These are phyloP conservation scores for Sympetrum striolatum DNA, from an alignment of 2,888 invertebrate species.

Conservation along the genomic window DNA sequence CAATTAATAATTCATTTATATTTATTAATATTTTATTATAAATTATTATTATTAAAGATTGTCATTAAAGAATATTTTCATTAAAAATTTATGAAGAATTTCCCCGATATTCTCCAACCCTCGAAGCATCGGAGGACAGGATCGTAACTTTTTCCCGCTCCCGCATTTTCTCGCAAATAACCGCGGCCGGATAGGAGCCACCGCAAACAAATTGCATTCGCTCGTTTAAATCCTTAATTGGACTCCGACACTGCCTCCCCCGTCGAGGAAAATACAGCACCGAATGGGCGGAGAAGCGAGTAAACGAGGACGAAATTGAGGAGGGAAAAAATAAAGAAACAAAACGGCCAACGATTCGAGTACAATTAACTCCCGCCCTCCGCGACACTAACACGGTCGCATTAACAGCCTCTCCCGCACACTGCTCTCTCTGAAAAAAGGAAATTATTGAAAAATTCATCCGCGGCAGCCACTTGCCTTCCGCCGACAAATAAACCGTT, in stretches of 20 bases:
- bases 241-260: background rate
- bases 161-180: background rate
- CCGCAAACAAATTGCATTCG: background rate
- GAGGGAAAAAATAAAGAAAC: background rate
- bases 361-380: background rate
- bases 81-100: background rate
- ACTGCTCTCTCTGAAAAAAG: background rate
- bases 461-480: background rate
- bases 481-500: background rate
- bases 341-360: background rate
- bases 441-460: background rate
- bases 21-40: no score
- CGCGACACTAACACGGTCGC: background rate
- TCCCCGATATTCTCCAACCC: background rate
- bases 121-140: background rate
- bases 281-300: background rate
- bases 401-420: background rate
- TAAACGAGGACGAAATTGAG: background rate
- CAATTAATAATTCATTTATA: no score
- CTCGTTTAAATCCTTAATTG: background rate
- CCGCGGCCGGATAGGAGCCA: background rate
- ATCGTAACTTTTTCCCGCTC: background rate
- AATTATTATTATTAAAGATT: no score
- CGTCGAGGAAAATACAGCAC: background rate
- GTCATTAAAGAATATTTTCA: background rate